These are phyloP conservation scores for Molorchus minor DNA, from an alignment of 2,888 invertebrate species.

Conservation along the genomic window DNA sequence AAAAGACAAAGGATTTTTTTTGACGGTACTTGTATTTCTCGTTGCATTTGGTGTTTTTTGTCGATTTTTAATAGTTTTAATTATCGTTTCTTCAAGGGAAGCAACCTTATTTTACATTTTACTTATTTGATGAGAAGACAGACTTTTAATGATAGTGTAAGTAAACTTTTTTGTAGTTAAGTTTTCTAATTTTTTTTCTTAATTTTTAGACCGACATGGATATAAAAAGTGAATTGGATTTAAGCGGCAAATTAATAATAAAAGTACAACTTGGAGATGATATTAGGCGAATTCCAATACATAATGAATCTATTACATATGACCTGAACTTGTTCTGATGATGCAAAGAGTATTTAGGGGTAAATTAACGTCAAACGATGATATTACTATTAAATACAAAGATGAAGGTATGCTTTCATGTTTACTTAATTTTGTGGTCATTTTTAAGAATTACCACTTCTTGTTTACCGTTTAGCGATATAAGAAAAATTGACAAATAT, in stretches of 20 bases:
- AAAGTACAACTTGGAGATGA: conserved; percentile 72
- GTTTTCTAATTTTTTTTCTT: conserved; percentile 10
- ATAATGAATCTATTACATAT: conserved; percentile 77
- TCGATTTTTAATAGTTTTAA: conserved; percentile 45
- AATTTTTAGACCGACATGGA: conserved; percentile 55
- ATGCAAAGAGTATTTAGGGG: conserved; percentile 76
- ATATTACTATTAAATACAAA: conserved; percentile 75
- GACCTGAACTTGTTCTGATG: conserved; percentile 75
- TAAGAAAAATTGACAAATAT: no score
- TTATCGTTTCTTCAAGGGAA: conserved; percentile 40
- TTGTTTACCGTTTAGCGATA: no score
- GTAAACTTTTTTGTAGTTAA: conserved; percentile 22
- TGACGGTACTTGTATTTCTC: conserved; percentile 39
- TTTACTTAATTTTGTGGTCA: no score
- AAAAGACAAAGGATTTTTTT: conserved; percentile 38
- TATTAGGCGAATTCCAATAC: conserved; percentile 74
- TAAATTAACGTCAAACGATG: conserved; percentile 70
- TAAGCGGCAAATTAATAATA: conserved; percentile 66
- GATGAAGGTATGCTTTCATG: conserved; percentile 68
- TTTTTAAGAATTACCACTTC: no score
- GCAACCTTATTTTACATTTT: conserved; percentile 33
- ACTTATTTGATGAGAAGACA: conserved; percentile 39
- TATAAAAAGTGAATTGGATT: conserved; percentile 61
- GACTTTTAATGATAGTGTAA: conserved; percentile 43
- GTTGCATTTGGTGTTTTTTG: conserved; percentile 43